phyloP scores from a whole-genome alignment of 2,797 vertebrate species.

The Loriculus beryllinus region DNA sequence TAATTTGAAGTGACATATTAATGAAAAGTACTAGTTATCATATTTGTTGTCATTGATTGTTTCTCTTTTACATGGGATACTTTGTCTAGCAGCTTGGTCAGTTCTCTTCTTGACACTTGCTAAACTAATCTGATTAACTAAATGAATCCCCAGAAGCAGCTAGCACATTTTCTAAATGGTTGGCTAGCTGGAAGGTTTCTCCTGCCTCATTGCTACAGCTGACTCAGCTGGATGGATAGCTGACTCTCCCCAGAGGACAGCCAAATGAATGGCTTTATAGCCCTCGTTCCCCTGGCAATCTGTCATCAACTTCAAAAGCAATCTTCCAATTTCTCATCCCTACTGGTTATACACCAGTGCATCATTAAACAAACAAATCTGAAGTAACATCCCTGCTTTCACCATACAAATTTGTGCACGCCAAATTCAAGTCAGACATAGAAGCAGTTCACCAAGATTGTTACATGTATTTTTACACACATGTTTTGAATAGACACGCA shows the following conservation, averaged over 20 bases:
- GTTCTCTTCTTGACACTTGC: neutral
- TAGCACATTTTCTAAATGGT: conserved; percentile 22
- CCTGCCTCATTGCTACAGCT: neutral
- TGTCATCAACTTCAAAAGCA: neutral
- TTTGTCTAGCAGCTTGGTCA: neutral
- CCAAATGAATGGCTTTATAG: neutral
- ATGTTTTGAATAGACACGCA: neutral
- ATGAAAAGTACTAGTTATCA: neutral
- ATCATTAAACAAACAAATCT: neutral
- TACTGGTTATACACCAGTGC: neutral
- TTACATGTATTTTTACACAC: neutral
- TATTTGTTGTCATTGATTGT: neutral
- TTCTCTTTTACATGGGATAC: neutral
- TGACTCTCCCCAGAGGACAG: neutral
- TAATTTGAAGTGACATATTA: neutral
- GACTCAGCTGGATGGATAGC: conserved; percentile 15
- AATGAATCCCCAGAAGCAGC: neutral
- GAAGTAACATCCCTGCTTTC: neutral
- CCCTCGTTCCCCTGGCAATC: neutral
- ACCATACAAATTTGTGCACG: neutral
- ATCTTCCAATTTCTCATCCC: neutral
- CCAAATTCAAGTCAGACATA: fast-evolving
- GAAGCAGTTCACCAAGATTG: neutral
- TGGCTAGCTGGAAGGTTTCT: neutral
- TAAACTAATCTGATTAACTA: neutral